A percentile compares a stretch with the other conserved stretches of the same genome.
Conservation (phyloP, 2,888 invertebrate genomes). For the Drosophila paranaensis region DNA sequence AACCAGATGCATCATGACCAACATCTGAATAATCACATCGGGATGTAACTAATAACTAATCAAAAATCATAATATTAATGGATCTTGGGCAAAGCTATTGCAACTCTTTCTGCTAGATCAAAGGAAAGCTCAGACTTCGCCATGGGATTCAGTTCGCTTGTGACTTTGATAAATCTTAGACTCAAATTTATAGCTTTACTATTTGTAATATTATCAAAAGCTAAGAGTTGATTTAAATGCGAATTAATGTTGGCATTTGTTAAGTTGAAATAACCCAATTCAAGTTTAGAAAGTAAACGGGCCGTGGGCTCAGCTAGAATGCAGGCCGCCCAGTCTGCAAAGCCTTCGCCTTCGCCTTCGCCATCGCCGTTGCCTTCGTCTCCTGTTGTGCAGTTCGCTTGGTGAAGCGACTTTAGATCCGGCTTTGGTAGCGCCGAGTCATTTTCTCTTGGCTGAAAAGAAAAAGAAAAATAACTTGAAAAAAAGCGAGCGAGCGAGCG, state of each 20-base stretch:
- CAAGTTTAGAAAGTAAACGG: slow-evolving; percentile 62
- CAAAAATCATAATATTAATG: background rate
- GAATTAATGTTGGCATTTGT: background rate
- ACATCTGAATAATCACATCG: background rate
- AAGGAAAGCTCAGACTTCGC: background rate
- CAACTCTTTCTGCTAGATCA: background rate
- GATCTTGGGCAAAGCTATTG: too few species aligned
- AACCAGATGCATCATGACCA: slow-evolving; percentile 22
- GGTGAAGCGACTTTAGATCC: slow-evolving; percentile 55
- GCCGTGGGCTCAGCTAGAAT: slow-evolving; percentile 50
- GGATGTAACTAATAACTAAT: background rate
- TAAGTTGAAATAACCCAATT: slow-evolving; percentile 27
- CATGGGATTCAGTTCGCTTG: background rate
- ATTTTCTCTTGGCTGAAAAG: slow-evolving; percentile 58
- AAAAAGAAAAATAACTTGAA: slow-evolving; percentile 4
- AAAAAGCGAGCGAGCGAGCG: slow-evolving; percentile 19
- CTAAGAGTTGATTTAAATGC: background rate
- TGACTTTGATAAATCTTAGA: background rate
- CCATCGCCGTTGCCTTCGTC: slow-evolving; percentile 16
- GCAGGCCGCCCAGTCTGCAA: slow-evolving; percentile 32
- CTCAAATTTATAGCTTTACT: background rate
- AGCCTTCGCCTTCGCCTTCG: slow-evolving; percentile 26
- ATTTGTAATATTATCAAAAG: background rate
- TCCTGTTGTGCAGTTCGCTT: slow-evolving; percentile 15
- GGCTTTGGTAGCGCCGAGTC: slow-evolving; percentile 51